These are phyloP conservation scores for Drosophila pruinosa DNA, from an alignment of 1,140 invertebrate genomes.

Conservation along the genomic window DNA sequence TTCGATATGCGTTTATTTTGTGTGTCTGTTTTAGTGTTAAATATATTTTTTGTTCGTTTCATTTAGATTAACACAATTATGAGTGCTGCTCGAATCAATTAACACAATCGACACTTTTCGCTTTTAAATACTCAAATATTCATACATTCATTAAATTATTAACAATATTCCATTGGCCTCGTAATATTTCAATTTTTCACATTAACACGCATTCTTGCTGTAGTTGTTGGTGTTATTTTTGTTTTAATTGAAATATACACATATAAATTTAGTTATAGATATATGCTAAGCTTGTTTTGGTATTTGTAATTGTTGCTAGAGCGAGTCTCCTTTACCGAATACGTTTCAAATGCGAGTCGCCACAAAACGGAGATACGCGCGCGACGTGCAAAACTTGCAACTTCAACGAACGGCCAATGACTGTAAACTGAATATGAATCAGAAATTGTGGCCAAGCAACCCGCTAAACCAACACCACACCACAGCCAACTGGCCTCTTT, in stretches of 20 bases:
- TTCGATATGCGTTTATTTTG: constrained; percentile 56
- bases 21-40: constrained; percentile 8
- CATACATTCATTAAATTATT: constrained; percentile 8
- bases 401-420: constrained; percentile 53
- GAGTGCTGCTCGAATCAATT: neutral
- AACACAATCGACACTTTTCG: constrained; percentile 33
- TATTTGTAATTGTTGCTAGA: constrained; percentile 44
- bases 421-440: constrained; percentile 57
- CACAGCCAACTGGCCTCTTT: constrained; percentile 28
- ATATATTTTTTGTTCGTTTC: constrained; percentile 35
- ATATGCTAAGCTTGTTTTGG: constrained; percentile 1
- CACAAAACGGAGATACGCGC: constrained; percentile 1
- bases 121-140: constrained; percentile 3
- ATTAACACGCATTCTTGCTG: constrained; percentile 37
- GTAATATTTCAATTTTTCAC: constrained; percentile 52
- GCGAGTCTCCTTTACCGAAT: constrained; percentile 40
- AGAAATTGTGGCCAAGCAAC: constrained; percentile 36
- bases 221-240: constrained; percentile 11
- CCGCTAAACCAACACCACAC: constrained; percentile 4
- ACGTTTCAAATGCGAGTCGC: constrained; percentile 3
- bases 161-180: constrained; percentile 22
- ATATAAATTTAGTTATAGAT: neutral
- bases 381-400: constrained; percentile 59
- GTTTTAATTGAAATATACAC: constrained; percentile 10
- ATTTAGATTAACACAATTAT: constrained; percentile 59